These are phyloP conservation scores for Sinonovacula constricta DNA, from an alignment of 1,140 invertebrate species.

Conservation along the genomic window DNA sequence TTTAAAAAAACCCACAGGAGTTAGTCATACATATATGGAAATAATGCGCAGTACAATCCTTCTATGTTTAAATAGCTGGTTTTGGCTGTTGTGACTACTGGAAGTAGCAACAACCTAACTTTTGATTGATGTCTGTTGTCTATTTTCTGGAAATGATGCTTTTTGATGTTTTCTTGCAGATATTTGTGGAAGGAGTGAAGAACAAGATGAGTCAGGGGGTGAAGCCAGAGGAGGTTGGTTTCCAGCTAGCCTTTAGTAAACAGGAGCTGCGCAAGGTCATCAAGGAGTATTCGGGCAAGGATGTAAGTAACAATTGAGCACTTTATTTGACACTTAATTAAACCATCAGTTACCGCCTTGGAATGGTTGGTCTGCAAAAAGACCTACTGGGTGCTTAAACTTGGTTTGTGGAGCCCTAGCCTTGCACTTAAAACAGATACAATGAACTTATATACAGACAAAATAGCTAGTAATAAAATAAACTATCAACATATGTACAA, in stretches of 20 bases:
- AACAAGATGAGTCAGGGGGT: constrained; percentile 94
- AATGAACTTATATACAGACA: no score
- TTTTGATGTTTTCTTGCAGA: constrained; percentile 81
- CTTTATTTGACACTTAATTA: no score
- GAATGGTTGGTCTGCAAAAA: no score
- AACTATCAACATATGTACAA: no score
- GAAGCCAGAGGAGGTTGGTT: constrained; percentile 98
- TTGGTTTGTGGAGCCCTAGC: no score
- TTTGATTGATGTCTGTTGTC: not conserved
- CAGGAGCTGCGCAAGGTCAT: constrained; percentile 97
- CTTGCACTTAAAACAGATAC: no score
- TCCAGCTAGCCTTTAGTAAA: constrained; percentile 98
- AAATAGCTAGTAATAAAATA: no score
- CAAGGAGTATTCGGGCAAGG: constrained; percentile 95
- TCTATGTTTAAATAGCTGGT: not conserved
- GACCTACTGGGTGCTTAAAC: no score
- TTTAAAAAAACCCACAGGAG: no score
- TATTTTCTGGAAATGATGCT: not conserved
- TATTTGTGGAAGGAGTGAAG: constrained; percentile 97
- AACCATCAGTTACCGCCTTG: no score
- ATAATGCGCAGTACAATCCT: no score
- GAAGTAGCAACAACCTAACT: not conserved
- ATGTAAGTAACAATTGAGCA: no score
- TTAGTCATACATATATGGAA: not conserved
- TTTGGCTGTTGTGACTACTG: not conserved